phyloP scores from a whole-genome alignment of 2,113 vertebrate genomes.

The Nycticryphes semicollaris region DNA sequence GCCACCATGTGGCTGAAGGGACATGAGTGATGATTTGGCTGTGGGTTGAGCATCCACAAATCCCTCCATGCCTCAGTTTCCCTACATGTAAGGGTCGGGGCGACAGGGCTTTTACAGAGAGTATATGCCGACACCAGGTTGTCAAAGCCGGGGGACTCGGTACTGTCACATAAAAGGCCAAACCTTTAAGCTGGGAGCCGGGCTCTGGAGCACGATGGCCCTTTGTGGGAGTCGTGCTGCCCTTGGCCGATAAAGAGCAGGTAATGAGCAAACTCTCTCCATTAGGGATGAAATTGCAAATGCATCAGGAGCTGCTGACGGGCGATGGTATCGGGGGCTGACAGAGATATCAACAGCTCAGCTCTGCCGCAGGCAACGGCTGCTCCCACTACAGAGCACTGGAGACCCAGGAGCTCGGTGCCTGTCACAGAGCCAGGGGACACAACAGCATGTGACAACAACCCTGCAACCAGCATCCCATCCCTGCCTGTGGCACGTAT shows the following conservation, averaged over 20 bases:
- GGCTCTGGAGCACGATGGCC: background rate
- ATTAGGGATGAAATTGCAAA: constrained; percentile 28
- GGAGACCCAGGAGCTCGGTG: background rate
- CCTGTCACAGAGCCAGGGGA: fast-evolving
- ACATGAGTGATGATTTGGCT: fast-evolving
- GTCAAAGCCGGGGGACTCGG: fast-evolving
- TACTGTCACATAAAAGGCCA: background rate
- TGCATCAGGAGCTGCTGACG: constrained; percentile 37
- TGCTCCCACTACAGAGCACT: background rate
- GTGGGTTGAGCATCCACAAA: fast-evolving
- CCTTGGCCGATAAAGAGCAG: background rate
- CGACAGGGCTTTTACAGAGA: background rate
- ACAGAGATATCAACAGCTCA: constrained; percentile 23
- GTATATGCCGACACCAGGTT: fast-evolving
- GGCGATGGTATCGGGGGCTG: constrained; percentile 52
- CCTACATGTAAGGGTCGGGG: fast-evolving
- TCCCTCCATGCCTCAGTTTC: background rate
- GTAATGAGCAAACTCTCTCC: constrained; percentile 40
- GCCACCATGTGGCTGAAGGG: fast-evolving
- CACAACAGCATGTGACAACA: fast-evolving
- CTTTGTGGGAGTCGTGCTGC: background rate
- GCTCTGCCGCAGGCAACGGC: background rate
- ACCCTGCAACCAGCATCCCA: background rate
- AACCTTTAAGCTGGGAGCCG: background rate
- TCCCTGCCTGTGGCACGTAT: background rate